Conservation (phyloP, 2,113 vertebrate species). For the Crotalus viridis region DNA sequence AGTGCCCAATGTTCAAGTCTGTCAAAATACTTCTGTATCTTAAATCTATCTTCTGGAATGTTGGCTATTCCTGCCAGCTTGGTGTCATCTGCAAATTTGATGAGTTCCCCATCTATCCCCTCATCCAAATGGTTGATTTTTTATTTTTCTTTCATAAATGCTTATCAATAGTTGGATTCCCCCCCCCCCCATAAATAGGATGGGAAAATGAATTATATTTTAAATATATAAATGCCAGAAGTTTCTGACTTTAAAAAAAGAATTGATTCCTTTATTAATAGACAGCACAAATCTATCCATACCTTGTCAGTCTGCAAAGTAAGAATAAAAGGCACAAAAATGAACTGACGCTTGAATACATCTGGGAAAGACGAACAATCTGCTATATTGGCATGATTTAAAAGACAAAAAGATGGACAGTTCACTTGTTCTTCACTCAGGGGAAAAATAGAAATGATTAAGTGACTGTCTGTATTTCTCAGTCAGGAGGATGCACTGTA, state of each 20-base stretch:
- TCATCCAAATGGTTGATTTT: too few species aligned
- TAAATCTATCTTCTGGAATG: too few species aligned
- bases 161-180: not conserved
- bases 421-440: slow-evolving; percentile 20
- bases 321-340: not conserved
- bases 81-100: too few species aligned
- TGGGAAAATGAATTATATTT: not conserved
- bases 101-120: too few species aligned
- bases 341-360: slow-evolving; percentile 12
- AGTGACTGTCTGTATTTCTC: not conserved
- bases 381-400: slow-evolving; percentile 23
- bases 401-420: slow-evolving; percentile 20
- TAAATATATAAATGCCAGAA: not conserved
- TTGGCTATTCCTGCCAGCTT: too few species aligned
- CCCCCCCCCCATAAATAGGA: not conserved
- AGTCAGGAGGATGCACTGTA: not conserved
- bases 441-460: slow-evolving; percentile 24
- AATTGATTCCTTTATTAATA: not conserved
- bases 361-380: slow-evolving; percentile 15
- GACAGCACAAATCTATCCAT: not conserved
- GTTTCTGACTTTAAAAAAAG: not conserved
- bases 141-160: not conserved
- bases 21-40: too few species aligned
- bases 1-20: too few species aligned
- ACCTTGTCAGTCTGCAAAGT: not conserved